Conservation (phyloP, 2,797 vertebrate species). For the Danio jaintianensis region DNA sequence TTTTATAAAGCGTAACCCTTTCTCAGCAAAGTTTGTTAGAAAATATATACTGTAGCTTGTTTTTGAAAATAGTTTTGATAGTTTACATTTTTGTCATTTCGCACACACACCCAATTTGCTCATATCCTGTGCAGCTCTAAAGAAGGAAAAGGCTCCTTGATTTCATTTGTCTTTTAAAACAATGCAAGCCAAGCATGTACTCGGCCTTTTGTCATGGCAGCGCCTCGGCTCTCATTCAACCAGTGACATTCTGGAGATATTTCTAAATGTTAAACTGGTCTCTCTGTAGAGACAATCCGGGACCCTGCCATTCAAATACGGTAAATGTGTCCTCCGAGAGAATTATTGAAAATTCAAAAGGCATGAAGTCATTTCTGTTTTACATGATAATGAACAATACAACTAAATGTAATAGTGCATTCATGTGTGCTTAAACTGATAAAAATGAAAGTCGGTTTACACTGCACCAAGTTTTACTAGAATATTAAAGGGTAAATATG, state of each 20-base stretch:
- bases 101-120: slow-evolving; percentile 19
- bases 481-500: neutral
- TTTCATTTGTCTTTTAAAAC: slow-evolving; percentile 50
- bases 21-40: neutral
- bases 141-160: slow-evolving; percentile 51
- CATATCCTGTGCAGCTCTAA: slow-evolving; percentile 47
- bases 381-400: neutral
- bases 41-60: neutral
- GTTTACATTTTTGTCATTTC: slow-evolving; percentile 15
- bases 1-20: neutral
- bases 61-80: neutral
- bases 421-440: neutral
- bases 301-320: slow-evolving; percentile 14
- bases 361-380: neutral
- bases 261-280: slow-evolving; percentile 41
- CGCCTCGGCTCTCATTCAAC: neutral
- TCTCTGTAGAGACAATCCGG: slow-evolving; percentile 10
- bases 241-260: slow-evolving; percentile 40
- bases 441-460: neutral
- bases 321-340: slow-evolving; percentile 22
- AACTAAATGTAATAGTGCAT: neutral
- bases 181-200: slow-evolving; percentile 32
- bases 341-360: slow-evolving; percentile 3
- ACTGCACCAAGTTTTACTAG: neutral
- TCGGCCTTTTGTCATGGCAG: slow-evolving; percentile 36